These are phyloP conservation scores for Echinometra lucunter DNA, from an alignment of 53 echinoderm and acorn worm genomes.

Conservation along the genomic window DNA sequence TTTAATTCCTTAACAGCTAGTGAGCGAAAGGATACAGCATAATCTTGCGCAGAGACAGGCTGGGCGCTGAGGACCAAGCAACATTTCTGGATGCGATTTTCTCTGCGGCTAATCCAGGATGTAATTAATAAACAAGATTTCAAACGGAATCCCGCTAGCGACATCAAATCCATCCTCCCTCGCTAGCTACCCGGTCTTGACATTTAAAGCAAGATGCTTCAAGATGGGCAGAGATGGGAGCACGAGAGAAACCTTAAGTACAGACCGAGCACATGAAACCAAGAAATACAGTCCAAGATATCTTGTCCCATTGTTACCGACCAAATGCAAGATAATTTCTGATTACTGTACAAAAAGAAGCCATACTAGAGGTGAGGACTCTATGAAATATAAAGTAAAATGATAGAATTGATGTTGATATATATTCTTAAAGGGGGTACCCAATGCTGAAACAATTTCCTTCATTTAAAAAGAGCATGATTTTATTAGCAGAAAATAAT, in stretches of 20 bases:
- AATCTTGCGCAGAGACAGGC: conserved; percentile 10
- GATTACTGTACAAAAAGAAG: too few relatives aligned
- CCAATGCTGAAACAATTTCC: too few relatives aligned
- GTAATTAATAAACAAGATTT: conserved; percentile 61
- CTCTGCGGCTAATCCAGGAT: conserved; percentile 51
- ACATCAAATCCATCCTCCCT: conserved; percentile 44
- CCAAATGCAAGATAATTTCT: too few relatives aligned
- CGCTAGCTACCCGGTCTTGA: conserved; percentile 24
- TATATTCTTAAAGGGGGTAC: too few relatives aligned
- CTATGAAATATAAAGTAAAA: too few relatives aligned
- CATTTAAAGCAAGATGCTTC: conserved; percentile 20
- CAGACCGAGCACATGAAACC: background rate
- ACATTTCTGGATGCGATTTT: conserved; percentile 44
- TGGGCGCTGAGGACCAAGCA: background rate
- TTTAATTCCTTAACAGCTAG: conserved; percentile 8
- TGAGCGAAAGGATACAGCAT: conserved; percentile 31
- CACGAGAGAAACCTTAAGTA: background rate
- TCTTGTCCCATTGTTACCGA: too few relatives aligned
- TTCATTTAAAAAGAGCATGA: too few relatives aligned
- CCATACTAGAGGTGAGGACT: too few relatives aligned
- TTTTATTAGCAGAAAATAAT: too few relatives aligned
- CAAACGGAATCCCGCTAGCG: conserved; percentile 11
- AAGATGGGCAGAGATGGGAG: conserved; percentile 6
- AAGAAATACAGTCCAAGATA: background rate
- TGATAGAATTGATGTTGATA: too few relatives aligned